phyloP scores from a whole-genome alignment of 2,797 vertebrate species.

The Epinephelus malabaricus region DNA sequence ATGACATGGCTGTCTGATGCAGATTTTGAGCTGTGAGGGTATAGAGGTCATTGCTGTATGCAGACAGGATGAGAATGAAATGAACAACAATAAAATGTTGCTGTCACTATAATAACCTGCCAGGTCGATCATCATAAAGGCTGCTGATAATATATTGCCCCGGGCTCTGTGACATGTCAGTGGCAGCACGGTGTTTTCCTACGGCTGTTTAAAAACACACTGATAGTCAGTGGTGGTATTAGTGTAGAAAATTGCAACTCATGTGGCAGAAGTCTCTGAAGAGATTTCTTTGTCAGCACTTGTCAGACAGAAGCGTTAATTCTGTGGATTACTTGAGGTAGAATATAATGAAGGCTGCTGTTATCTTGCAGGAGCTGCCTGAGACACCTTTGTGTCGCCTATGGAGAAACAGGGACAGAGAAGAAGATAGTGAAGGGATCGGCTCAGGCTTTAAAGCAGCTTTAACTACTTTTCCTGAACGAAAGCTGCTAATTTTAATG shows the following conservation, averaged over 20 bases:
- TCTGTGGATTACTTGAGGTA: conserved; percentile 10
- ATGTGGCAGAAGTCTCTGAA: neutral
- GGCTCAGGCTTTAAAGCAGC: neutral
- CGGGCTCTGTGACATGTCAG: neutral
- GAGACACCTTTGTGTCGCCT: neutral
- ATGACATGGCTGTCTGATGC: neutral
- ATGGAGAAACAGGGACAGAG: neutral
- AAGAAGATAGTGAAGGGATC: neutral
- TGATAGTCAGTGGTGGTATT: conserved; percentile 3
- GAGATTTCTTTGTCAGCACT: conserved; percentile 1
- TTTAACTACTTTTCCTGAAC: neutral
- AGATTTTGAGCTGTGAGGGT: neutral
- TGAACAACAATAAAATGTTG: neutral
- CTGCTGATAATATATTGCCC: neutral
- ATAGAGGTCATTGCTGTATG: conserved; percentile 17
- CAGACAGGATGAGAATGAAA: conserved; percentile 8
- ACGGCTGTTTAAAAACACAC: neutral
- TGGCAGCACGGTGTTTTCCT: conserved; percentile 6
- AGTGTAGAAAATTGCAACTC: conserved; percentile 15
- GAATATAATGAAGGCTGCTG: conserved; percentile 21
- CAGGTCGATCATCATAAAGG: conserved; percentile 6
- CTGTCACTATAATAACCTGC: neutral
- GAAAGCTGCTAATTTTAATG: neutral
- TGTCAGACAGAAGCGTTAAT: neutral
- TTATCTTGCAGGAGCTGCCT: conserved; percentile 18